Evolutionary conservation across 92 coral and sea anemone genomes (phyloP).

Genomic region (Metridium senile): DNA sequence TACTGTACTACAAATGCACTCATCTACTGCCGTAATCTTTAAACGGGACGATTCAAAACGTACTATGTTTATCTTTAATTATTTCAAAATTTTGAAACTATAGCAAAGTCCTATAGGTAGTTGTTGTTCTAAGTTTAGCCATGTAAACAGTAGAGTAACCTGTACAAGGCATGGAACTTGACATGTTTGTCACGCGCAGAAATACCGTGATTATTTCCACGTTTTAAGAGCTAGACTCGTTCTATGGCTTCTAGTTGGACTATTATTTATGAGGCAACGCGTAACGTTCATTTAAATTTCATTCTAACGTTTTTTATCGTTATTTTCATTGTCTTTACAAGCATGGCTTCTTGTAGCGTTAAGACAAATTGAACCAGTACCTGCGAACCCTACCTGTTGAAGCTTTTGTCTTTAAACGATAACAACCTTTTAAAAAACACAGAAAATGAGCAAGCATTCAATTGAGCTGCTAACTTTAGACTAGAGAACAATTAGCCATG

Average conservation of each 20-base stretch:
- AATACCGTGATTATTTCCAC: background rate
- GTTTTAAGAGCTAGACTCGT: background rate
- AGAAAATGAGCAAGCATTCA: conserved; percentile 21
- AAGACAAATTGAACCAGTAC: background rate
- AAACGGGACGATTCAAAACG: background rate
- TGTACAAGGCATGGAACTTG: background rate
- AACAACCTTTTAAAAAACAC: background rate
- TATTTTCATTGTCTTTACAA: background rate
- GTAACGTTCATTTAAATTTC: background rate
- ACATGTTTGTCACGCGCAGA: background rate
- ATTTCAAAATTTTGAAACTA: too few relatives aligned
- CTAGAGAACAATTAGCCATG: background rate
- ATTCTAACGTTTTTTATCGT: background rate
- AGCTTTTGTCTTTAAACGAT: background rate
- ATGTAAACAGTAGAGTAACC: background rate
- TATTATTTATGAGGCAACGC: background rate
- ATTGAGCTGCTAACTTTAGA: background rate
- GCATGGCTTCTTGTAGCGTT: background rate
- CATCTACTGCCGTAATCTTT: background rate
- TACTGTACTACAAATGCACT: background rate
- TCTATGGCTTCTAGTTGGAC: background rate
- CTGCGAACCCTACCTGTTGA: conserved; percentile 3
- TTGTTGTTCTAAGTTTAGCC: background rate
- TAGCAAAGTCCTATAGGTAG: background rate
- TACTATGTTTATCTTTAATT: background rate